Evolutionary conservation across 1,140 invertebrate species (phyloP).

Genomic region (Phenacoccus solenopsis): DNA sequence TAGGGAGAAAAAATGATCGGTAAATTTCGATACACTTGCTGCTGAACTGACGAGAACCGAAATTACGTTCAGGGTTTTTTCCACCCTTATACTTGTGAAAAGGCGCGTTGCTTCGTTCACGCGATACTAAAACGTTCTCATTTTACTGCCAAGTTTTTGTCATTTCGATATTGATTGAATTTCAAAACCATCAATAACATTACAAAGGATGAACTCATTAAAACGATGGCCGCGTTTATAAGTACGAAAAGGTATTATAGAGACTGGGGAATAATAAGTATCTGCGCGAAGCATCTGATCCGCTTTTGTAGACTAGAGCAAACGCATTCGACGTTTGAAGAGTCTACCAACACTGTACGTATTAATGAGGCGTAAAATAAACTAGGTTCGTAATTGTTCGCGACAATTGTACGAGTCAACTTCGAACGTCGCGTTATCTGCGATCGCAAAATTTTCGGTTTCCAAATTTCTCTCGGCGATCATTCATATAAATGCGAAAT

Average conservation of each 20-base stretch:
- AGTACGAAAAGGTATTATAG: not conserved
- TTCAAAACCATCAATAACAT: not conserved
- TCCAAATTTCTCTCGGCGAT: no score
- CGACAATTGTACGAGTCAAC: not conserved
- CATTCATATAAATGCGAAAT: no score
- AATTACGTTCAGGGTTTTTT: no score
- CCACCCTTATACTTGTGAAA: no score
- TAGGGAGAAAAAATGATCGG: no score
- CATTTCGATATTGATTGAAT: not conserved
- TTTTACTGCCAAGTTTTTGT: slow-evolving; percentile 2
- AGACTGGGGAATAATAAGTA: not conserved
- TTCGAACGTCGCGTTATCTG: no score
- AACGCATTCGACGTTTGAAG: not conserved
- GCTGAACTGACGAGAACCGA: no score
- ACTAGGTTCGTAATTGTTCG: not conserved
- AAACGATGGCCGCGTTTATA: not conserved
- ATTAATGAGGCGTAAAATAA: not conserved
- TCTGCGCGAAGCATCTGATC: no score
- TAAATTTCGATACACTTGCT: no score
- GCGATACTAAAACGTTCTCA: not conserved
- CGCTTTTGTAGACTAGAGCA: not conserved
- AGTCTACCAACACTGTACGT: not conserved
- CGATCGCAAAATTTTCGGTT: no score
- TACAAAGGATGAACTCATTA: not conserved
- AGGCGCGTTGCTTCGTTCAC: not conserved